These are phyloP conservation scores for Pampus argenteus DNA, from an alignment of 2,797 vertebrate genomes.

Conservation along the genomic window DNA sequence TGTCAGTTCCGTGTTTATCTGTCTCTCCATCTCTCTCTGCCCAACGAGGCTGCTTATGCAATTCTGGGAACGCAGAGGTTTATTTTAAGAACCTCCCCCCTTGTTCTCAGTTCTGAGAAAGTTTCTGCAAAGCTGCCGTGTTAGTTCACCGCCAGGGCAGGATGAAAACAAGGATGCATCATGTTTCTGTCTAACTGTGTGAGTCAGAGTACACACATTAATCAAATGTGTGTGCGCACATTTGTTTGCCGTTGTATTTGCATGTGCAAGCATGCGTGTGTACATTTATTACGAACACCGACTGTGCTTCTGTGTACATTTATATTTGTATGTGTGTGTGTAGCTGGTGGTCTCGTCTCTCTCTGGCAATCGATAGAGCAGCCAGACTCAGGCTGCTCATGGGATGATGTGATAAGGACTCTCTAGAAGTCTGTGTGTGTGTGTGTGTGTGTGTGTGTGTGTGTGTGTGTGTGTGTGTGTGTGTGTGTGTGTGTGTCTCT, in stretches of 20 bases:
- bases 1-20: slow-evolving; percentile 38
- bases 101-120: slow-evolving; percentile 46
- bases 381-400: slow-evolving; percentile 66
- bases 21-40: slow-evolving; percentile 39
- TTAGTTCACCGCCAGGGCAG: slow-evolving; percentile 55
- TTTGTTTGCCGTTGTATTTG: slow-evolving; percentile 19
- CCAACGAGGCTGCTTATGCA: slow-evolving; percentile 55
- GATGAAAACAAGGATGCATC: slow-evolving; percentile 52
- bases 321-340: slow-evolving; percentile 25
- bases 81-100: slow-evolving; percentile 65
- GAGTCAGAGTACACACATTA: background rate
- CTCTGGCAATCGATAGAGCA: slow-evolving; percentile 70
- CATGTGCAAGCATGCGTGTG: slow-evolving; percentile 35
- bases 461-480: slow-evolving; percentile 45
- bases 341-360: slow-evolving; percentile 71
- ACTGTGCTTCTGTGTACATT: slow-evolving; percentile 13
- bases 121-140: slow-evolving; percentile 19
- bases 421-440: slow-evolving; percentile 44
- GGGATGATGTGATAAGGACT: slow-evolving; percentile 80
- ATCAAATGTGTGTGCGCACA: background rate
- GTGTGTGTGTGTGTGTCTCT: slow-evolving; percentile 41
- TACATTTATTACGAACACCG: slow-evolving; percentile 18
- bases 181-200: slow-evolving; percentile 39
- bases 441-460: slow-evolving; percentile 43
- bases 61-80: slow-evolving; percentile 47